Evolutionary conservation across 2,888 invertebrate species (phyloP), one percentile per base, ranked within the genome.

Genomic region (Cataglyphis albicans): DNA sequence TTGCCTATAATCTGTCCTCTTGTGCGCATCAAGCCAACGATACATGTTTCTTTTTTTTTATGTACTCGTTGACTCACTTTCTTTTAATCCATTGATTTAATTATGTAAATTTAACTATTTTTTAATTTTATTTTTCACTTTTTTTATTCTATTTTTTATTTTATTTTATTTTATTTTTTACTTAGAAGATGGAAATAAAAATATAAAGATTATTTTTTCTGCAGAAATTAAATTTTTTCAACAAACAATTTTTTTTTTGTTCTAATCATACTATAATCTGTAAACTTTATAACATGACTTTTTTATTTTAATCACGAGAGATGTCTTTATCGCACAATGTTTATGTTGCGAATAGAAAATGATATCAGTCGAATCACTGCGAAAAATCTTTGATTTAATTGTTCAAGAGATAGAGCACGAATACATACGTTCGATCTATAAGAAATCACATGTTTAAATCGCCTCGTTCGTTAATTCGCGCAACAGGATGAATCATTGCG

Each of bases 1-100:
- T 76, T 72, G 84, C 70, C 52, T 83, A 75, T 70, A 82, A 75
- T 82, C 82, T 61, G 64, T 83, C 41, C 21, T 83, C 74, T 55
- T 44, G 52, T 21, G 52, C 48, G 63, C 44, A 25, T 72, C 48
- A 52, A 55, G 63, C 6, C 70, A 70, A 52, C 21, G 41, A 57
- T 44, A 35, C 4, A 68, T 55, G 72, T 61, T 57, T 44, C n/a
- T 6, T 6, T 18, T 9, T 9, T 61, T 73, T 61, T 41, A 57
- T 21, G n/a, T 12, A 10, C n/a, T 21, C n/a, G n/a, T 38, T 44
- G 5, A 9, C 2, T 1, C 18, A 21, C 65, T 48, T 10, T 44
- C 10, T 32, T 18, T 32, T 10, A 9, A 35, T 9, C 0, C 1
- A 29, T 25, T 32, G 21, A 21, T 41, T 32, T 65, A 41, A 74